A percentile compares a stretch with the other conserved stretches of the same genome.
phyloP scores from a whole-genome alignment of 2,888 invertebrate species.

The Apamea monoglypha region DNA sequence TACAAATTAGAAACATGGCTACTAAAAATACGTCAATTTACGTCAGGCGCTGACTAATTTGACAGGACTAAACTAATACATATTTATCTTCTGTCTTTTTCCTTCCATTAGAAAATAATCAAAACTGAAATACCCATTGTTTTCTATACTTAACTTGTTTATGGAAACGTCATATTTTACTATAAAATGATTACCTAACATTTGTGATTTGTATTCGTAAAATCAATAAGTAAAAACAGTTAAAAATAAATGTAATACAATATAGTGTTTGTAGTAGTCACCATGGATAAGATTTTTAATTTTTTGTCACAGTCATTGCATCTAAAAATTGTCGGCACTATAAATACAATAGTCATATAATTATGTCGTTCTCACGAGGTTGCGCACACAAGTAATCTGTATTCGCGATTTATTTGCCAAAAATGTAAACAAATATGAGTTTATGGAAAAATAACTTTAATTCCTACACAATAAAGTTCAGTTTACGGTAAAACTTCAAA shows the following conservation, averaged over 20 bases:
- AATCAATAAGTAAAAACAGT: not conserved
- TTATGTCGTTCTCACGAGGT: conserved; percentile 37
- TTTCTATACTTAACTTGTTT: not conserved
- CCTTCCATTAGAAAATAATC: not conserved
- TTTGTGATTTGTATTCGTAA: not conserved
- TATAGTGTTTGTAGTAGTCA: not conserved
- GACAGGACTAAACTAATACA: too few relatives aligned
- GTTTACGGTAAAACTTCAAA: too few relatives aligned
- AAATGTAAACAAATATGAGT: too few relatives aligned
- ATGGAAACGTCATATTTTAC: not conserved
- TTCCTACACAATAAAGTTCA: too few relatives aligned
- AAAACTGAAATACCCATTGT: not conserved
- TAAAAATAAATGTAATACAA: not conserved
- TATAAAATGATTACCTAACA: not conserved
- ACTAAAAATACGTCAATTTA: too few relatives aligned
- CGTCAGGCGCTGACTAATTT: too few relatives aligned
- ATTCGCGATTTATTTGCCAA: too few relatives aligned
- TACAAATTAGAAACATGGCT: too few relatives aligned
- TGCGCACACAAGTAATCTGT: not conserved
- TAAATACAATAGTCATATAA: conserved; percentile 31
- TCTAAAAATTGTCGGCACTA: conserved; percentile 30
- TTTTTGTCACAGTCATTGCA: conserved; percentile 44
- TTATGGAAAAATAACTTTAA: too few relatives aligned
- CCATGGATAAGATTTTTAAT: conserved; percentile 6
- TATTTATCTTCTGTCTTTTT: too few relatives aligned